phyloP scores from a whole-genome alignment of 2,797 vertebrate species.

The Pyrocephalus nanus region DNA sequence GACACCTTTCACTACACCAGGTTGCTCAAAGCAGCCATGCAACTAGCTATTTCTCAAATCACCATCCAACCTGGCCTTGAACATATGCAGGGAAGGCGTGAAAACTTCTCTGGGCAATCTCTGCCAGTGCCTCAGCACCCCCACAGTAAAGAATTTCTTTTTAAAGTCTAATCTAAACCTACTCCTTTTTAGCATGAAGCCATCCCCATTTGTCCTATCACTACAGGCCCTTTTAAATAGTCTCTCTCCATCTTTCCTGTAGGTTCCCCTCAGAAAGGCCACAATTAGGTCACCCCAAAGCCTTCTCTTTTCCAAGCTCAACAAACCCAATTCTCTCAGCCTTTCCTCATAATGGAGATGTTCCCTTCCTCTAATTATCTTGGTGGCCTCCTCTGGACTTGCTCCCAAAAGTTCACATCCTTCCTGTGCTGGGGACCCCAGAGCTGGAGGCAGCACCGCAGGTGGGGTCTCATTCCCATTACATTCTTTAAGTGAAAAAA shows the following conservation, averaged over 20 bases:
- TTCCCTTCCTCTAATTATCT: background rate
- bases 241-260: background rate
- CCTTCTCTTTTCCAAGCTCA: background rate
- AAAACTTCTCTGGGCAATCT: background rate
- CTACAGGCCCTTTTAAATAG: background rate
- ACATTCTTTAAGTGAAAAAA: constrained; percentile 33
- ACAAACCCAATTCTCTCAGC: background rate
- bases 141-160: background rate
- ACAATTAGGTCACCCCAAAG: rapidly evolving
- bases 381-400: background rate
- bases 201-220: background rate
- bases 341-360: rapidly evolving
- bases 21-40: background rate
- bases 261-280: background rate
- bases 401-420: background rate
- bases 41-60: background rate
- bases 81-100: background rate
- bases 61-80: background rate
- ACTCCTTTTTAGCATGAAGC: background rate
- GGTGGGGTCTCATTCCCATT: background rate
- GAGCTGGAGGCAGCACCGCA: background rate
- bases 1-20: background rate
- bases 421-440: background rate
- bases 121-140: rapidly evolving
- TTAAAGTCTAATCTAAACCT: background rate